Evolutionary conservation across 2,888 invertebrate species (phyloP), one percentile per base, ranked within the genome.

Genomic region (Himalopsyche anomala): DNA sequence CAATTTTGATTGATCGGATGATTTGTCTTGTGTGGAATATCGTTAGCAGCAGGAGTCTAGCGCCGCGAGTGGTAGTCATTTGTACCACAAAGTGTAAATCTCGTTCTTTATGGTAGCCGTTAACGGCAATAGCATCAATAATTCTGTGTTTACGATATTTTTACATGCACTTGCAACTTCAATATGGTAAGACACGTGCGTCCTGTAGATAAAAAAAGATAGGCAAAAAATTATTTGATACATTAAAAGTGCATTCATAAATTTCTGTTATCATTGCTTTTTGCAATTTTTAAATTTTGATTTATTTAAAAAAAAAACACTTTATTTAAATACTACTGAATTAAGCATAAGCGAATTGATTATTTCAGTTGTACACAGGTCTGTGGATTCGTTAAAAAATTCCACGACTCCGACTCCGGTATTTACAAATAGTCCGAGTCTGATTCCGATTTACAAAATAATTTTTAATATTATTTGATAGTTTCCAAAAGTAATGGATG

Each of bases 1-100:
- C 19, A 62, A 62, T 19, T 62, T 62, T 62, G 62, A 62, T 40
- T 80, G 42, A 42, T 80, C 3, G 12, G 40, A 80, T 80, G 80
- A 80, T 40, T 80, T 80, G 80, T 62, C 19, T 62, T 62, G 62
- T n/a, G 62, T 4, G 62, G 74, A 83, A 83, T 55, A 38, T 45
- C 28, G 38, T 38, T 19, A 80, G 54, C 85, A 86, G 74, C 86
- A 62, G 83, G 84, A 55, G 55, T 62, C 84, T 62, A 17, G 17
- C 80, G 28, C 45, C 28, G 55, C 55, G 36, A 54, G 36, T 40
- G 36, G n/a, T 51, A 79, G 85, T 84, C 74, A 83, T 86, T 86
- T 86, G 84, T 86, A 79, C 83, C 36, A 62, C 80, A 62, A 69
- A 62, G 51, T 85, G 80, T 82, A 85, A 85, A 85, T 83, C 54